Evolutionary conservation across 2,797 vertebrate genomes (phyloP).

Genomic region (Helarctos malayanus): DNA sequence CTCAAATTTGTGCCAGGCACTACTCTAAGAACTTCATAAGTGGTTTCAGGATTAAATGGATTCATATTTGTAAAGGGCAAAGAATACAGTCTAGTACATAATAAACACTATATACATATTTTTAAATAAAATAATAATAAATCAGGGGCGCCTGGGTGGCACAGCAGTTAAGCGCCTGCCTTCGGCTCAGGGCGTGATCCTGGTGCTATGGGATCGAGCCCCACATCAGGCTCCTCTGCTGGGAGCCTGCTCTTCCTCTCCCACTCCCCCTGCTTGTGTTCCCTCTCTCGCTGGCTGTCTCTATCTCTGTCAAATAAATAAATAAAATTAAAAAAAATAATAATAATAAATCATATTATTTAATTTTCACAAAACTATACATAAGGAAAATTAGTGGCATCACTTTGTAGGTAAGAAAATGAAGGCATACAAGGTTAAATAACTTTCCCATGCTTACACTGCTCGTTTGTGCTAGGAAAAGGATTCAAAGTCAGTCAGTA

Average conservation of each 20-base stretch:
- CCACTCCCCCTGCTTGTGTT: too few relatives aligned
- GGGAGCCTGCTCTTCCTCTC: too few relatives aligned
- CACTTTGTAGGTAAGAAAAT: conserved; percentile 3
- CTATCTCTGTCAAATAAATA: too few relatives aligned
- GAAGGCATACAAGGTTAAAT: neutral
- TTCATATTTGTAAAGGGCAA: neutral
- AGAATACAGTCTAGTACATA: neutral
- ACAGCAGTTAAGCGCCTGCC: too few relatives aligned
- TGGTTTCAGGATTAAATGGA: neutral
- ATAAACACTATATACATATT: neutral
- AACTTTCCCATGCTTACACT: neutral
- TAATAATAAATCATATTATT: neutral
- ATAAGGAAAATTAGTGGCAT: neutral
- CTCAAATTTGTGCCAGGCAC: neutral
- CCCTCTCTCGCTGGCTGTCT: too few relatives aligned
- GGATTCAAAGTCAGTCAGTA: neutral
- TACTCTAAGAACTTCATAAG: neutral
- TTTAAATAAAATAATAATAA: conserved; percentile 20
- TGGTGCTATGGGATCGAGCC: too few relatives aligned
- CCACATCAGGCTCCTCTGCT: too few relatives aligned
- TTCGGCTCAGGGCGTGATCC: too few relatives aligned
- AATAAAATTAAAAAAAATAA: too few relatives aligned
- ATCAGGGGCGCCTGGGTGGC: too few relatives aligned
- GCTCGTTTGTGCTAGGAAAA: neutral
- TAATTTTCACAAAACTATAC: conserved; percentile 23